Percentiles rank a stretch among this genome's conserved stretches.
phyloP scores from a whole-genome alignment of 2,113 vertebrate species.

The Argyrosomus japonicus region DNA sequence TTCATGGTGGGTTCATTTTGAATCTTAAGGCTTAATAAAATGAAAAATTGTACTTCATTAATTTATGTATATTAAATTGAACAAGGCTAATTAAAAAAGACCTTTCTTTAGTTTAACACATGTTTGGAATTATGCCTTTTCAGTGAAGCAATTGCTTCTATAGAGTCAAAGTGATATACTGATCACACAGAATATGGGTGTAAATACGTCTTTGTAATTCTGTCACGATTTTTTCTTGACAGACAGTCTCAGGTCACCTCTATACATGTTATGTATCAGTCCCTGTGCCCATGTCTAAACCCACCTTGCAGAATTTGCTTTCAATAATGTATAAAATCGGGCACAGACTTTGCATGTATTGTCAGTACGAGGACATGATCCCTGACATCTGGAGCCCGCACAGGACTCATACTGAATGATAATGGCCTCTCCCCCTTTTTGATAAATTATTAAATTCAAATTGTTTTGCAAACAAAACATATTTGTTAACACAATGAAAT shows the following conservation, averaged over 20 bases:
- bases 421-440: constrained; percentile 70
- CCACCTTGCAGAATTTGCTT: constrained; percentile 64
- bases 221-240: constrained; percentile 52
- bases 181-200: constrained; percentile 20
- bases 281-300: constrained; percentile 65
- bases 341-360: constrained; percentile 76
- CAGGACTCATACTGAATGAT: constrained; percentile 75
- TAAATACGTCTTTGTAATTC: constrained; percentile 65
- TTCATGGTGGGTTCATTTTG: background rate
- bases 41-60: background rate
- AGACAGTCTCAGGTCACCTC: constrained; percentile 71
- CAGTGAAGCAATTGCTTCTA: background rate
- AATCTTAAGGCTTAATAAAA: background rate
- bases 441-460: constrained; percentile 83
- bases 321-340: constrained; percentile 81
- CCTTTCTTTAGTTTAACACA: background rate
- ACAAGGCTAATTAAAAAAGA: background rate
- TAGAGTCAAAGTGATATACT: background rate
- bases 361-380: constrained; percentile 74
- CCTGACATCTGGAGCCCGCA: constrained; percentile 71
- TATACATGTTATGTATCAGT: constrained; percentile 59
- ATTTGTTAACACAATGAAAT: constrained; percentile 85
- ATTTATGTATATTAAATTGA: background rate
- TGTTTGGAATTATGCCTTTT: background rate
- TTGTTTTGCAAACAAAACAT: constrained; percentile 84